These are phyloP conservation scores for Ichneumoninae sp. DNA, from an alignment of 2,888 invertebrate genomes.

Conservation along the genomic window DNA sequence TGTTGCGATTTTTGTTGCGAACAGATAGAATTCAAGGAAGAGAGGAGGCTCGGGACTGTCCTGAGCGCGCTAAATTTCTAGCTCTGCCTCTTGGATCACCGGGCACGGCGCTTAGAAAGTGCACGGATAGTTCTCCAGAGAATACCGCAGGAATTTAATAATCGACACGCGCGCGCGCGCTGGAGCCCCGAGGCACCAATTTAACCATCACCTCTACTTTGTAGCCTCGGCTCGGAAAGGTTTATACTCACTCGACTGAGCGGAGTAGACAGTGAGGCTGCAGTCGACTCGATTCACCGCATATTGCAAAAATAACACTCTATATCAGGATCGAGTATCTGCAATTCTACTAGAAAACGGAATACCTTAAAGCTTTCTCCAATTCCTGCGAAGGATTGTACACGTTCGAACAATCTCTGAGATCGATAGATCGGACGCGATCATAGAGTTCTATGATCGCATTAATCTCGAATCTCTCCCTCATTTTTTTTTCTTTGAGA, in stretches of 20 bases:
- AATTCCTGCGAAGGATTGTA: not conserved
- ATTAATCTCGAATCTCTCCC: not conserved
- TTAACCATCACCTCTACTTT: constrained; percentile 48
- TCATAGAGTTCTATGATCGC: not conserved
- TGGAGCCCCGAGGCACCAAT: constrained; percentile 17
- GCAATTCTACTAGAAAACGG: not conserved
- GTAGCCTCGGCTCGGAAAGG: constrained; percentile 37
- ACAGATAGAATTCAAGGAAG: not conserved
- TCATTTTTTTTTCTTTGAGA: not conserved
- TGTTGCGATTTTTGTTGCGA: not conserved
- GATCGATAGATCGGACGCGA: not conserved
- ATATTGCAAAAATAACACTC: not conserved
- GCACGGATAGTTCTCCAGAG: constrained; percentile 54
- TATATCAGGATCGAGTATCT: not conserved
- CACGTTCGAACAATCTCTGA: not conserved
- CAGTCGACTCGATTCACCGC: not conserved
- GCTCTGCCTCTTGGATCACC: constrained; percentile 40
- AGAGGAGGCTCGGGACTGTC: constrained; percentile 43
- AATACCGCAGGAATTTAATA: constrained; percentile 67
- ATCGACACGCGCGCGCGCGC: constrained; percentile 56
- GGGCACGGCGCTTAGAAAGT: constrained; percentile 60
- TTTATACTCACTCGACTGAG: not conserved
- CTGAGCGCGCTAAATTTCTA: constrained; percentile 55
- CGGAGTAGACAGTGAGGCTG: constrained; percentile 18
- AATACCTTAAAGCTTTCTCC: not conserved